These are phyloP conservation scores for Xylota sylvarum DNA, from an alignment of 2,888 invertebrate species.

Conservation along the genomic window DNA sequence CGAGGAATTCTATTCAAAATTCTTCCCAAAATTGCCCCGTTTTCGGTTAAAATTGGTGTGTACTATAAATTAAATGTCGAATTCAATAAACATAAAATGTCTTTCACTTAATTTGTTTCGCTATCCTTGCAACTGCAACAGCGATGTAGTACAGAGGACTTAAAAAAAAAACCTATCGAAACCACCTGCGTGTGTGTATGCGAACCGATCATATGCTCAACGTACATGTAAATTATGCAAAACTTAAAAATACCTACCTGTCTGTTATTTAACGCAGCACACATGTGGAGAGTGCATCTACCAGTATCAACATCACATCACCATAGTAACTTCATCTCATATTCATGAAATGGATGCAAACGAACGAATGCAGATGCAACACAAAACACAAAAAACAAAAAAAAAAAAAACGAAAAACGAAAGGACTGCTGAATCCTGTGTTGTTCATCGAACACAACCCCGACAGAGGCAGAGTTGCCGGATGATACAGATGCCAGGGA, in stretches of 20 bases:
- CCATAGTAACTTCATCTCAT: conserved; percentile 72
- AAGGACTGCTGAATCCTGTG: conserved; percentile 54
- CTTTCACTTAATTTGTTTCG: conserved; percentile 72
- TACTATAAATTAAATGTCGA: conserved; percentile 72
- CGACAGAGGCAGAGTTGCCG: conserved; percentile 36
- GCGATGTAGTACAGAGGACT: conserved; percentile 28
- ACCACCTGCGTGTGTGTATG: conserved; percentile 58
- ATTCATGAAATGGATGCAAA: conserved; percentile 75
- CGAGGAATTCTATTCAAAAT: not conserved
- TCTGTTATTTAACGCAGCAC: conserved; percentile 68
- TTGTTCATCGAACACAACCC: conserved; percentile 69
- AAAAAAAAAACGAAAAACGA: not conserved
- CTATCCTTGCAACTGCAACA: not conserved
- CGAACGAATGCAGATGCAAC: conserved; percentile 41
- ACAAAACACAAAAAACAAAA: conserved; percentile 4
- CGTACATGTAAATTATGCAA: conserved; percentile 74
- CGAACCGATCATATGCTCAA: conserved; percentile 71
- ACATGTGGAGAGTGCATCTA: conserved; percentile 49
- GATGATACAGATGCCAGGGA: conserved; percentile 32
- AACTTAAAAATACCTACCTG: conserved; percentile 73
- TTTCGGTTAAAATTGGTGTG: conserved; percentile 39
- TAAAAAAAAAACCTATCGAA: conserved; percentile 57
- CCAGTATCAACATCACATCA: conserved; percentile 66
- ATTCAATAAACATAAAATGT: conserved; percentile 74
- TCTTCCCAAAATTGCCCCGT: conserved; percentile 13